Percentiles rank a stretch among this genome's conserved stretches.
phyloP scores from a whole-genome alignment of 1,140 invertebrate species.

The Cephus cinctus region DNA sequence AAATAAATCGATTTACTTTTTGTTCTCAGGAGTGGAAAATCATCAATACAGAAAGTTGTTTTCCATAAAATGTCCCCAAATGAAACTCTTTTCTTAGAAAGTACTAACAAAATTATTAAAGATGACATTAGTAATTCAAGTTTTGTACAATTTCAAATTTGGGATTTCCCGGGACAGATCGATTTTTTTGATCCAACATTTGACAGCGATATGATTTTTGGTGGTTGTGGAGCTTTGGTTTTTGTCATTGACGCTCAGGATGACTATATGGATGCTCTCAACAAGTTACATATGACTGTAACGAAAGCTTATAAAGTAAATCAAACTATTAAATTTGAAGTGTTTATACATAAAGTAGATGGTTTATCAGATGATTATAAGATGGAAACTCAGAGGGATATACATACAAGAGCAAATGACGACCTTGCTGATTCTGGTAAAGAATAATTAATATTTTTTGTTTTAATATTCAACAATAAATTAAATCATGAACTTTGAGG shows the following conservation, averaged over 20 bases:
- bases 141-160: constrained; percentile 99
- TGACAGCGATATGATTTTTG: constrained; percentile 94
- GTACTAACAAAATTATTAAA: constrained; percentile 98
- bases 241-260: constrained; percentile 99
- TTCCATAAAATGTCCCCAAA: constrained; percentile 99
- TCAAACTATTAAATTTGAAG: constrained; percentile 96
- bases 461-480: too few relatives aligned
- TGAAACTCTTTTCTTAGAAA: constrained; percentile 98
- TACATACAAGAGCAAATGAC: constrained; percentile 95
- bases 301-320: constrained; percentile 96
- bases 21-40: constrained; percentile 90
- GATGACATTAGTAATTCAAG: constrained; percentile 96
- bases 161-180: constrained; percentile 99
- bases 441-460: constrained; percentile 26
- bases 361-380: constrained; percentile 98
- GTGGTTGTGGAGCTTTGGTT: constrained; percentile 92
- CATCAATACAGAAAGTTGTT: constrained; percentile 99
- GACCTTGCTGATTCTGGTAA: constrained; percentile 86
- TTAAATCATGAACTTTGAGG: too few relatives aligned
- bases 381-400: constrained; percentile 97
- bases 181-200: constrained; percentile 96
- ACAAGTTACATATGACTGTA: constrained; percentile 89
- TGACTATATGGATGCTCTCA: constrained; percentile 94
- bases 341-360: constrained; percentile 98
- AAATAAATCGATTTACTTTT: too few relatives aligned